These are phyloP conservation scores for Hypsopygia costalis DNA, from an alignment of 2,888 invertebrate species.

Conservation along the genomic window DNA sequence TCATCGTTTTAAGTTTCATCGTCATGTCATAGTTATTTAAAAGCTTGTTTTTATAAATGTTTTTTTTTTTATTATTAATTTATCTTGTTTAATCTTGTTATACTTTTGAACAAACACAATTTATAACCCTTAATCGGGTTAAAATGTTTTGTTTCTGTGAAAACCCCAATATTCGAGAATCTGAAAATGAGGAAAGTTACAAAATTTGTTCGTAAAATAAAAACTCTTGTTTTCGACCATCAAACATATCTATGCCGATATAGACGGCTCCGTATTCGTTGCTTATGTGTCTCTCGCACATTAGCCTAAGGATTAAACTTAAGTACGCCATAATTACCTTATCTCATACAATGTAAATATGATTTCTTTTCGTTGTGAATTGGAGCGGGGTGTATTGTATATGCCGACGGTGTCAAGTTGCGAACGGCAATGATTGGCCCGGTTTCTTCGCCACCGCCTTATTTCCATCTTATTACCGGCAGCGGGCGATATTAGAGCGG, in stretches of 20 bases:
- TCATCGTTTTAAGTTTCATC: too few species aligned
- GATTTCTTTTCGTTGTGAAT: neutral
- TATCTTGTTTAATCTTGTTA: neutral
- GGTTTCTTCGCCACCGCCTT: slow-evolving; percentile 70
- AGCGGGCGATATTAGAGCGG: slow-evolving; percentile 74
- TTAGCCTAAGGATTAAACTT: neutral
- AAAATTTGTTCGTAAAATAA: neutral
- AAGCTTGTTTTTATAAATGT: too few species aligned
- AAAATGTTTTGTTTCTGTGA: neutral
- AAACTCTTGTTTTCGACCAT: slow-evolving; percentile 1
- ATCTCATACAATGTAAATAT: neutral
- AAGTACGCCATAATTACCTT: neutral
- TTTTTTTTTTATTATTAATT: too few species aligned
- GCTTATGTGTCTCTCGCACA: neutral
- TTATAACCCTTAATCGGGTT: neutral
- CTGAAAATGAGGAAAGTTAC: neutral
- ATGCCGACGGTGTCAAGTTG: slow-evolving; percentile 53
- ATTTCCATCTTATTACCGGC: slow-evolving; percentile 79
- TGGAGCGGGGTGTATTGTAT: neutral
- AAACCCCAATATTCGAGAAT: neutral
- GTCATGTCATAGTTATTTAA: too few species aligned
- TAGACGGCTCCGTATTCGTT: neutral
- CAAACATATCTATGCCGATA: neutral
- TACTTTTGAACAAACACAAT: slow-evolving; percentile 1
- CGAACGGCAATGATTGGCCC: slow-evolving; percentile 70